Base-by-base conservation (phyloP, 1,140 invertebrate genomes). In the Apocrypta bakeri region DNA sequence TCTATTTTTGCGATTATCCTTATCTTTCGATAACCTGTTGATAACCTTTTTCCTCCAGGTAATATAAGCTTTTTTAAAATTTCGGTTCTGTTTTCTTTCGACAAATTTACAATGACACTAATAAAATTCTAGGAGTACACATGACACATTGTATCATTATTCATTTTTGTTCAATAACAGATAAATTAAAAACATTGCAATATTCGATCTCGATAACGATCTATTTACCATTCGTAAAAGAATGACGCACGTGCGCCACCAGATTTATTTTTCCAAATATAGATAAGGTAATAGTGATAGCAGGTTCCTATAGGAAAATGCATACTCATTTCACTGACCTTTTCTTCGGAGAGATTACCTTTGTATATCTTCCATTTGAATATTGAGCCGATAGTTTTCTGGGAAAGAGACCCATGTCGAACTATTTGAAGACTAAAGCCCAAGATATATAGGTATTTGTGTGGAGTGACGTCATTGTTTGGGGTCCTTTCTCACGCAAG, bases 371-470 rank as follows among this genome's bases (percentile, higher is more conserved):
- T 48, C 27, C 69, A 9, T 69, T 69, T 56, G 33, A 79, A 29
- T 68, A n/a, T 79, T 42, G 64, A 29, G 40, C 66, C 31, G 31
- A 69, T 56, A 79, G 33, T 9, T 69, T 79, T 69, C 40, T 24
- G 1, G 33, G 25, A 69, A 69, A 79, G 68, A 9, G n/a, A 76
- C 11, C 21, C n/a, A 33, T 42, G 56, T 64, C 42, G 73, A 75
- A 75, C 21, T 48, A 14, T 21, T 61, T 75, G 21, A 75, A 61
- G 42, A 56, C 48, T 75, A 56, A 42, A 9, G 37, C 37, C 27
- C 21, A 8, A 12, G 48, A 42, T 29, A 31, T 72, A 71, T 71
- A 56, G 48, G 17, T 66, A 27, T 64, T 64, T 1, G 21, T n/a
- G 24, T 66, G 27, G 64, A 21, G n/a, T 37, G 29, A 17, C 61